These are phyloP conservation scores for Drosophila nigrodunni DNA, from an alignment of 1,140 invertebrate genomes.

Conservation along the genomic window DNA sequence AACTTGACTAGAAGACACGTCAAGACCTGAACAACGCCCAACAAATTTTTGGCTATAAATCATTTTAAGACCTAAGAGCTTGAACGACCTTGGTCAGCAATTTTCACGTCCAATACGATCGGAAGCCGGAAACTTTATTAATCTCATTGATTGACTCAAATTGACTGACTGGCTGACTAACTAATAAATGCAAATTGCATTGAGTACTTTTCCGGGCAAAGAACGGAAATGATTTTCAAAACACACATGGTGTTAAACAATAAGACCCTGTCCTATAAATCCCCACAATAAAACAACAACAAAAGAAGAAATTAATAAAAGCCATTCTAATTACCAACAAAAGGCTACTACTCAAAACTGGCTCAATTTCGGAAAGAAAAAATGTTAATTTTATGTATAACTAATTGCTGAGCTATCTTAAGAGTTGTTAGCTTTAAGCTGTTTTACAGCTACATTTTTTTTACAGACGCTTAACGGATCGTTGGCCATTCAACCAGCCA, in stretches of 20 bases:
- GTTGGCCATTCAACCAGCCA: conserved; percentile 14
- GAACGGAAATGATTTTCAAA: conserved; percentile 42
- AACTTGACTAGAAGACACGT: conserved; percentile 29
- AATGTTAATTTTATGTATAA: conserved; percentile 35
- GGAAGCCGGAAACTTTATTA: conserved; percentile 63
- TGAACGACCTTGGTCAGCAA: conserved; percentile 50
- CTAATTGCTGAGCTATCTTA: conserved; percentile 15
- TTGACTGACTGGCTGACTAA: conserved; percentile 24
- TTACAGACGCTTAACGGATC: conserved; percentile 35
- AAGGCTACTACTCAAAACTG: conserved; percentile 26
- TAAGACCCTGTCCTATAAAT: conserved; percentile 46
- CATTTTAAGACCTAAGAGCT: conserved; percentile 39
- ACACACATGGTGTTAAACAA: conserved; percentile 41
- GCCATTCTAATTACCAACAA: conserved; percentile 15
- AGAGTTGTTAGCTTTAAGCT: conserved; percentile 16
- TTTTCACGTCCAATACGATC: conserved; percentile 61
- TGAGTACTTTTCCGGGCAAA: conserved; percentile 50
- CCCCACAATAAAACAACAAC: conserved; percentile 4
- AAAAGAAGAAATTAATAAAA: conserved; percentile 34
- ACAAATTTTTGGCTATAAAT: conserved; percentile 54
- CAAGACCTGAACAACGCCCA: conserved; percentile 25
- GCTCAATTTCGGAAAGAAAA: conserved; percentile 6
- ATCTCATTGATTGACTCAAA: conserved; percentile 6
- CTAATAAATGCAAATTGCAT: conserved; percentile 55
- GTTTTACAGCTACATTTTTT: conserved; percentile 8